These are phyloP conservation scores for Nothoprocta pentlandii DNA, from an alignment of 2,113 vertebrate genomes.

Conservation along the genomic window DNA sequence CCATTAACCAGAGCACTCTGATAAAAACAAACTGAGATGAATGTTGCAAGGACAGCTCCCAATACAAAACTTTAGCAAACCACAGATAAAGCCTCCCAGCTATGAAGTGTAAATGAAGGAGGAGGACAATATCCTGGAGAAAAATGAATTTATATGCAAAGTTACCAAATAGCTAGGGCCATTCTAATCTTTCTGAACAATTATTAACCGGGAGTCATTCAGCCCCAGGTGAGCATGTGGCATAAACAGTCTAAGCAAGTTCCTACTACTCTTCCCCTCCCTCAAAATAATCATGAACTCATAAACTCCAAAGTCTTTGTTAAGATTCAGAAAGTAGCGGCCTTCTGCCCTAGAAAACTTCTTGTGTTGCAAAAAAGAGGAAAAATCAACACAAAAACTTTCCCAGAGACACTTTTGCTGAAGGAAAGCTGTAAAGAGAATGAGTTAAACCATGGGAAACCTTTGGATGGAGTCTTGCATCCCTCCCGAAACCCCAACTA, in stretches of 20 bases:
- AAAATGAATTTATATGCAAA: constrained; percentile 46
- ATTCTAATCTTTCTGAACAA: constrained; percentile 35
- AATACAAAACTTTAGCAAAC: background rate
- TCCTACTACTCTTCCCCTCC: constrained; percentile 14
- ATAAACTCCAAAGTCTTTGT: background rate
- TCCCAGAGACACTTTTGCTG: background rate
- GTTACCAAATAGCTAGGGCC: constrained; percentile 1
- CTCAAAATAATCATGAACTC: constrained; percentile 38
- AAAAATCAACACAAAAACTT: background rate
- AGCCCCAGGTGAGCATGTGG: constrained; percentile 55
- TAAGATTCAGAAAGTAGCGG: background rate
- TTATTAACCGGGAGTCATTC: constrained; percentile 61
- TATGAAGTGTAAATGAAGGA: constrained; percentile 50
- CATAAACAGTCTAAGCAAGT: background rate
- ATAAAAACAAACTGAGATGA: constrained; percentile 41
- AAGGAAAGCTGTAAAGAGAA: background rate
- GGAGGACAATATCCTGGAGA: constrained; percentile 30
- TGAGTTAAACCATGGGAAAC: background rate
- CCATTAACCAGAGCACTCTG: constrained; percentile 25
- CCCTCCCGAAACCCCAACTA: background rate
- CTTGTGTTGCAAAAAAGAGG: background rate
- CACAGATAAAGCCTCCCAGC: constrained; percentile 19
- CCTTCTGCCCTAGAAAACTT: background rate
- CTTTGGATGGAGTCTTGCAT: background rate
- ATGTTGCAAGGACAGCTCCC: background rate